Base-by-base conservation (phyloP, 2,113 vertebrate genomes). In the Zingel zingel region DNA sequence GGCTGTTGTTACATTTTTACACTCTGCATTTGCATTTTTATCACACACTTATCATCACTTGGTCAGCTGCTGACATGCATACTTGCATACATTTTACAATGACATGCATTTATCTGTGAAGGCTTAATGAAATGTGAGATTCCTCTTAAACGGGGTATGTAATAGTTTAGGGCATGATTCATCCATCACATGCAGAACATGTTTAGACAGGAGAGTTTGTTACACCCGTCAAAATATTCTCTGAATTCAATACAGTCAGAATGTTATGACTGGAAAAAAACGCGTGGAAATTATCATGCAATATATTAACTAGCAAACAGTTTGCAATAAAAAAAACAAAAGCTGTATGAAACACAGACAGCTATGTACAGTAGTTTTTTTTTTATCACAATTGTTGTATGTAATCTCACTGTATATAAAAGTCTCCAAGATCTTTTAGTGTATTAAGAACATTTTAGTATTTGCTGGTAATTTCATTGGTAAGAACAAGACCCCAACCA, bases 171-270 rank as follows among this genome's bases (percentile, higher is more conserved):
- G 72, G 77, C 69, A 27, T 66, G 77, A 85, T 82, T 90, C 86
- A 88, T 84, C 77, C 77, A 81, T 91, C 83, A 83, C 14, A 48
- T 68, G 50, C 61, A 47, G 61, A 76, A 64, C 81, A 18, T 91
- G 89, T 92, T 93, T 91, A 30, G 85, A 91, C 88, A 88, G 67
- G 81, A 81, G 69, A 70, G 61, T 85, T 83, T 84, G 79, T 79
- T 67, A 74, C 71, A 82, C 27, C 12, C 69, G 36, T 87, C 74
- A 86, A 64, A 76, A 75, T 87, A 66, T 15, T 70, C 30, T 54
- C 21, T 51, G 7, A 50, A 36, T 61, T 58, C 63, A 72, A 16
- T 33, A n/a, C 58, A 57, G 67, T 33, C 39, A 54, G 27, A 36
- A 33, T 50, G 79, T 51, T 19, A 53, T 58, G 39, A 57, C 36